Base-by-base conservation (phyloP, 2,113 vertebrate species). In the Micronycteris hirsuta region DNA sequence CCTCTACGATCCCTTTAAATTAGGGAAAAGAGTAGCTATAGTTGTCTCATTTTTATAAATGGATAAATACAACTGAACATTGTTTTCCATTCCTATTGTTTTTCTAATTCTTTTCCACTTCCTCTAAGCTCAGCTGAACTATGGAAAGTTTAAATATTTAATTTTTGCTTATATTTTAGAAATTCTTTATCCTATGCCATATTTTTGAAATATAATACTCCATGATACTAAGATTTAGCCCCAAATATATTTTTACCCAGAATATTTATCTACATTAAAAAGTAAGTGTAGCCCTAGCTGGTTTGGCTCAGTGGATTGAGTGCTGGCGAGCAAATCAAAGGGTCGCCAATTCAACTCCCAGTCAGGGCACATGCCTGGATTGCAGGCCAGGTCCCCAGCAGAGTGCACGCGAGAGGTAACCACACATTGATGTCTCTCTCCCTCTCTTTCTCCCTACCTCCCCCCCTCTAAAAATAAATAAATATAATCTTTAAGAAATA, bases 161-260 rank as follows among this genome's bases (percentile, higher is more conserved):
- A 41, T 36, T 95, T 95, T 85, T 94, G 61, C 71, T 88, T 92
- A 14, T 87, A 86, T 85, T 95, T 94, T 91, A 89, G 7, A 19
- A 89, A 90, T 92, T 89, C 52, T 86, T 91, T 11, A 68, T 73
- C 8, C 33, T 73, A 20, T 84, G 58, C 8, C n/a, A 16, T 49
- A 24, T 77, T 96, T 95, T 93, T 94, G 3, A 94, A 85, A 93
- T 82, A 91, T 49, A 26, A 76, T 19, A 93, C 85, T n/a, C 4
- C 17, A 85, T 61, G 70, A 84, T 81, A 24, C 49, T 94, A 94
- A 88, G 85, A 22, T 70, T 94, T 90, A 87, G 86, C n/a, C 38
- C n/a, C 31, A 71, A 96, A 83, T 41, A 77, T 9, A 9, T 74
- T 84, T 91, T 94, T 71, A 80, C 22, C 38, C 56, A 49, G 77